Evolutionary conservation across 2,888 invertebrate genomes (phyloP).

Genomic region (Cryptocheilus praepositus): DNA sequence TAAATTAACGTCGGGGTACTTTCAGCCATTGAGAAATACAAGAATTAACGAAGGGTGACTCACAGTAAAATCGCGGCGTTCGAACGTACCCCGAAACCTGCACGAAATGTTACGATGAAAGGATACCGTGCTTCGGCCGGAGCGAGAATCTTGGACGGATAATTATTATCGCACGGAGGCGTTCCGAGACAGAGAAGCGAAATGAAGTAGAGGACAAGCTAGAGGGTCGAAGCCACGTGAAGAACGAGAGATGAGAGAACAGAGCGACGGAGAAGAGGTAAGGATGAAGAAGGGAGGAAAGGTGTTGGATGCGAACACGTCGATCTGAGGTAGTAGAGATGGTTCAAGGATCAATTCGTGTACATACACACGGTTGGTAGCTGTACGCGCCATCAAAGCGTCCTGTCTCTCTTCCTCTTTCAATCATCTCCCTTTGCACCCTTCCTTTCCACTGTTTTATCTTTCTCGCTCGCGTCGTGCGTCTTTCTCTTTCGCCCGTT

Average conservation of each 20-base stretch:
- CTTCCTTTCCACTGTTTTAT: conserved; percentile 28
- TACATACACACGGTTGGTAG: conserved; percentile 23
- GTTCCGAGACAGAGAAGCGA: conserved; percentile 16
- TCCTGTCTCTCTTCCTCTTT: conserved; percentile 31
- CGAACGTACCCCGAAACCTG: no score
- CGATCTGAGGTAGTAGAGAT: conserved; percentile 39
- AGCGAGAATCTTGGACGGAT: conserved; percentile 41
- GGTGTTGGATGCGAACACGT: conserved; percentile 56
- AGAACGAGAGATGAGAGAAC: conserved; percentile 5
- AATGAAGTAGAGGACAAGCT: conserved; percentile 3
- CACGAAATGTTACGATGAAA: conserved; percentile 18
- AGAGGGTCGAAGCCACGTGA: conserved; percentile 12
- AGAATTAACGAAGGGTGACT: no score
- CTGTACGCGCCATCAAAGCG: conserved; percentile 33
- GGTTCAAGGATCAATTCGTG: conserved; percentile 59
- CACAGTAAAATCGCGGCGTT: no score
- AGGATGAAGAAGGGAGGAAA: conserved; percentile 51
- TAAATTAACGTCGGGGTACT: no score
- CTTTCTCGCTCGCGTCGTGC: background rate
- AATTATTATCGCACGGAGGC: conserved; percentile 52
- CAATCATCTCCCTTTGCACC: conserved; percentile 22
- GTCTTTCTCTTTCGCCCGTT: conserved; percentile 24
- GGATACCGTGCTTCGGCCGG: conserved; percentile 45
- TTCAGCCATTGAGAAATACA: no score
- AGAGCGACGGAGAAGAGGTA: conserved; percentile 15